Conservation (phyloP, 2,797 vertebrate genomes). For the Sciurus carolinensis region DNA sequence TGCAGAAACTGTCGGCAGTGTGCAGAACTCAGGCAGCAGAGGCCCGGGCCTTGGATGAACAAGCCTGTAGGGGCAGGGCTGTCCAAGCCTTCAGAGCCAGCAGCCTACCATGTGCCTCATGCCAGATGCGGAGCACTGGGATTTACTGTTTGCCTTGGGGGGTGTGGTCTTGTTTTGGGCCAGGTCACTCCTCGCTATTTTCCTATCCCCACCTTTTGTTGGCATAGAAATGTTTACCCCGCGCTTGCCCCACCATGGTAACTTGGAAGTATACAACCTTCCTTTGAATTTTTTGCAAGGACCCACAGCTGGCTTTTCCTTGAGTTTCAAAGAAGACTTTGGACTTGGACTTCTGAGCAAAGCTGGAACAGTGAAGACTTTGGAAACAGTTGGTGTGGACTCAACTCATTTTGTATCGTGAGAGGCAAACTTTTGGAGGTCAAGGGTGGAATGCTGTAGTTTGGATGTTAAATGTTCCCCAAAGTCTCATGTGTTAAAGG, state of each 20-base stretch:
- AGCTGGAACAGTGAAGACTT: not conserved
- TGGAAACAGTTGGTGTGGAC: not conserved
- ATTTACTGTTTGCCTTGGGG: not conserved
- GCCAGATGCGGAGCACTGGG: not conserved
- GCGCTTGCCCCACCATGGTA: no score
- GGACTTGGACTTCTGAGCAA: not conserved
- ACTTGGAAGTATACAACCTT: not conserved
- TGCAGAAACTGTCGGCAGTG: not conserved
- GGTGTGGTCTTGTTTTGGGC: not conserved
- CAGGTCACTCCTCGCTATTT: not conserved
- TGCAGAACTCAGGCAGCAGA: not conserved
- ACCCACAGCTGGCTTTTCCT: not conserved
- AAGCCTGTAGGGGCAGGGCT: fast-evolving
- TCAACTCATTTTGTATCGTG: not conserved
- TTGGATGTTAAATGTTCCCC: not conserved
- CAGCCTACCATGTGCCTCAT: not conserved
- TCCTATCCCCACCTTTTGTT: no score
- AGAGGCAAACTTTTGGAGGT: not conserved
- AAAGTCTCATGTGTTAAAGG: not conserved
- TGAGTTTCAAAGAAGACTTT: not conserved
- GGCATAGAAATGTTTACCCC: not conserved
- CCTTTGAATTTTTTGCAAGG: not conserved
- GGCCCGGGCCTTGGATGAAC: not conserved
- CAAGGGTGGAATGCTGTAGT: no score
- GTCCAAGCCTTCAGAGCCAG: not conserved